Evolutionary conservation across 1,140 invertebrate genomes (phyloP).

Genomic region (Leptestheria dahalacensis): DNA sequence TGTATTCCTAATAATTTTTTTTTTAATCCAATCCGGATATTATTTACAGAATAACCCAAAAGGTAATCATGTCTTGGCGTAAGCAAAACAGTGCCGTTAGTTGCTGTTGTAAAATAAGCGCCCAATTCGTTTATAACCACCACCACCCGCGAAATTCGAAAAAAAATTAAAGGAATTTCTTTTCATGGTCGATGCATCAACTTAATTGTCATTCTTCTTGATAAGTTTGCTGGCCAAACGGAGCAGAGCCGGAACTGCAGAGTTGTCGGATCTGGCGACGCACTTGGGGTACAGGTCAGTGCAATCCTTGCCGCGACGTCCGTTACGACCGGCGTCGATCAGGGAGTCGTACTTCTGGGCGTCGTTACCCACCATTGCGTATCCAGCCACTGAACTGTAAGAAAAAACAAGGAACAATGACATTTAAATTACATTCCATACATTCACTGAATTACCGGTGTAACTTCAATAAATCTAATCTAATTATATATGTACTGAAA

Average conservation of each 20-base stretch:
- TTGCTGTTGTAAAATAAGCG: too few relatives aligned
- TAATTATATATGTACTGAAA: too few relatives aligned
- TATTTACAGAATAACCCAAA: too few relatives aligned
- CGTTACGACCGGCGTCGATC: constrained; percentile 65
- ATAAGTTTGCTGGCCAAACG: constrained; percentile 12
- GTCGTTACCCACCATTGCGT: constrained; percentile 15
- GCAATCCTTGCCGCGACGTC: constrained; percentile 67
- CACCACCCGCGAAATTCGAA: too few relatives aligned
- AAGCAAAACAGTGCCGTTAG: not conserved
- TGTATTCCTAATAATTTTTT: too few relatives aligned
- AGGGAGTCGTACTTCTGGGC: constrained; percentile 39
- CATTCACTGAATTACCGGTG: too few relatives aligned
- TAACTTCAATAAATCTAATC: too few relatives aligned
- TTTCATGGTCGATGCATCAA: not conserved
- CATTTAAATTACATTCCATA: too few relatives aligned
- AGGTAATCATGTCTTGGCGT: too few relatives aligned
- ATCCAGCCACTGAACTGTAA: constrained; percentile 15
- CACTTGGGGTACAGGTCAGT: constrained; percentile 44
- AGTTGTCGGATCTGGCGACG: constrained; percentile 8
- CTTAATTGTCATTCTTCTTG: not conserved
- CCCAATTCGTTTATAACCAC: too few relatives aligned
- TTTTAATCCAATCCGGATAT: too few relatives aligned
- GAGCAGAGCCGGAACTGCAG: constrained; percentile 11
- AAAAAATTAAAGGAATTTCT: too few relatives aligned
- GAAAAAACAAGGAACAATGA: not conserved